Evolutionary conservation across 1,140 invertebrate species (phyloP).

Genomic region (Drosophila auraria): DNA sequence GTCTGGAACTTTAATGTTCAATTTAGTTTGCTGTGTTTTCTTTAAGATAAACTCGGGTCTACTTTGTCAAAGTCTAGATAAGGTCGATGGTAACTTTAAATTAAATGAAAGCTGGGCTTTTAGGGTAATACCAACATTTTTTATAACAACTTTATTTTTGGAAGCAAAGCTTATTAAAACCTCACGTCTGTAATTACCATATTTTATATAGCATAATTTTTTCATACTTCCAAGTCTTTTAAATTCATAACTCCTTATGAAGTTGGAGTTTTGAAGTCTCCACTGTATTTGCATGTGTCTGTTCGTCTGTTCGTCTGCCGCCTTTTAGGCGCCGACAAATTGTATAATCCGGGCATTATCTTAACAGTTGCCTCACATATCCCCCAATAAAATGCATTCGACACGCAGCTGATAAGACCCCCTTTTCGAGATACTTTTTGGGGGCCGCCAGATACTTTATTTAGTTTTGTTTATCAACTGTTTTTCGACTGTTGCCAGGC

Average conservation of each 20-base stretch:
- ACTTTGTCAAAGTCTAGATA: no score
- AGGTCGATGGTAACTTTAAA: no score
- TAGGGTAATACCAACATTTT: no score
- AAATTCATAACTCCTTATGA: neutral
- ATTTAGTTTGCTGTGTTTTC: neutral
- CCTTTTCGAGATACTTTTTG: constrained; percentile 21
- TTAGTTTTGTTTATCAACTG: constrained; percentile 53
- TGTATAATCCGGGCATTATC: constrained; percentile 54
- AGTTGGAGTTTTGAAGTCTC: neutral
- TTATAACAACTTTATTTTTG: no score
- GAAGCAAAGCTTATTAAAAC: no score
- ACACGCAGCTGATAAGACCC: constrained; percentile 52
- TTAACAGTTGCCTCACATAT: constrained; percentile 37
- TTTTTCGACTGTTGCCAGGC: constrained; percentile 43
- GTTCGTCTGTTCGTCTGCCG: constrained; percentile 57
- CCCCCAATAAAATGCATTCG: constrained; percentile 41
- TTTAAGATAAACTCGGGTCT: no score
- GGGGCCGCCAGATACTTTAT: constrained; percentile 39
- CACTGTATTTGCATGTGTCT: constrained; percentile 17
- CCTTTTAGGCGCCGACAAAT: constrained; percentile 71
- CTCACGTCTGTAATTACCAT: no score
- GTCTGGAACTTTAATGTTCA: neutral
- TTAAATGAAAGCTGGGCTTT: no score
- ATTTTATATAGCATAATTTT: no score
- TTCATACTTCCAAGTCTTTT: neutral